phyloP scores from a whole-genome alignment of 2,888 invertebrate species.

The Tachina grossa region DNA sequence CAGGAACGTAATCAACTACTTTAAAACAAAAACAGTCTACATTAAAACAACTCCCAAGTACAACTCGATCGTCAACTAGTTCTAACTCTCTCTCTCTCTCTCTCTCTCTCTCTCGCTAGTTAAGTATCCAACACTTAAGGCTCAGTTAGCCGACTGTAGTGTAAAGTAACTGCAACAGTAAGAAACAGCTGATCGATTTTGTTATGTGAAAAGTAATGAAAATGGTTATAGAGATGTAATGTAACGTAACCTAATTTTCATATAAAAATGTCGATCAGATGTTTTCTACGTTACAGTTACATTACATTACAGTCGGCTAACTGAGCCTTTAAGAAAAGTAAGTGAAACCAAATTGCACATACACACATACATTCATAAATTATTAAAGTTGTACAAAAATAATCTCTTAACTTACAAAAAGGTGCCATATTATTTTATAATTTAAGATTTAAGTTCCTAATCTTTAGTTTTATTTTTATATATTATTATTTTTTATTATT shows the following conservation, averaged over 20 bases:
- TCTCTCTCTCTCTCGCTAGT: background rate
- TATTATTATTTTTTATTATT: constrained; percentile 18
- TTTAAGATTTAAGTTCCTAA: constrained; percentile 21
- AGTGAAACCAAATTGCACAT: constrained; percentile 74
- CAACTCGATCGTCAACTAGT: background rate
- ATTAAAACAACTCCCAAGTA: constrained; percentile 47
- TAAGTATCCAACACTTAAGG: constrained; percentile 8
- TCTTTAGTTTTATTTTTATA: constrained; percentile 15
- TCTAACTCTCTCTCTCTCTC: too few relatives aligned
- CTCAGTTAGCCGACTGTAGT: too few relatives aligned
- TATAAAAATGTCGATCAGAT: too few relatives aligned
- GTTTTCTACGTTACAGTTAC: too few relatives aligned
- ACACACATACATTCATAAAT: constrained; percentile 6
- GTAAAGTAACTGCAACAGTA: too few relatives aligned
- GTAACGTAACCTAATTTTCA: too few relatives aligned
- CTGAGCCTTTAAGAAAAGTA: too few relatives aligned
- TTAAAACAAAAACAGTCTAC: constrained; percentile 17
- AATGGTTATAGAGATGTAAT: too few relatives aligned
- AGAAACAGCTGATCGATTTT: too few relatives aligned
- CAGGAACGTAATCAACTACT: constrained; percentile 16
- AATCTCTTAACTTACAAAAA: constrained; percentile 57
- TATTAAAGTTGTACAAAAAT: constrained; percentile 66
- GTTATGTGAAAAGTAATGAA: too few relatives aligned
- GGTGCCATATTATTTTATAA: constrained; percentile 74
- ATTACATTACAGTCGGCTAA: too few relatives aligned